Evolutionary conservation across 2,113 vertebrate species (phyloP).

Genomic region (Solea solea): DNA sequence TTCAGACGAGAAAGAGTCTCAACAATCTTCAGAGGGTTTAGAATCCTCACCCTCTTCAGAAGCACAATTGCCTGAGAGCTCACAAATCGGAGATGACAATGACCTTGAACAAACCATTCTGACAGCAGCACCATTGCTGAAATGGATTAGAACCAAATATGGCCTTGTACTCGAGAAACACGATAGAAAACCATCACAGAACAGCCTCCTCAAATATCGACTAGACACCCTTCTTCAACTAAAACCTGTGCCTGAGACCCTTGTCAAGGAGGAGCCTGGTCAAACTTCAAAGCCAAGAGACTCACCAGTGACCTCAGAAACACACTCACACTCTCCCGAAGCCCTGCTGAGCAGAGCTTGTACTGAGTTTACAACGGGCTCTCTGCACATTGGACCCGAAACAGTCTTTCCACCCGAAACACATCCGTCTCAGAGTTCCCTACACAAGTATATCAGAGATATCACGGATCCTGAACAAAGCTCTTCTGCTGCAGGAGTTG

Average conservation of each 20-base stretch:
- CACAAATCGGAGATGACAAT: neutral
- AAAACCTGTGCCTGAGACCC: neutral
- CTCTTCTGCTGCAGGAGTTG: neutral
- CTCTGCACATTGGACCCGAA: neutral
- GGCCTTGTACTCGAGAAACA: neutral
- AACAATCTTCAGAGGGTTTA: neutral
- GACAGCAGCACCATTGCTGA: neutral
- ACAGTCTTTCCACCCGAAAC: too few relatives aligned
- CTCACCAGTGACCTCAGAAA: neutral
- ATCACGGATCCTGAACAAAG: neutral
- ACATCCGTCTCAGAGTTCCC: too few relatives aligned
- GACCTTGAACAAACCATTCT: too few relatives aligned
- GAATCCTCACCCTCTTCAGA: neutral
- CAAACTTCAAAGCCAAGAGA: neutral
- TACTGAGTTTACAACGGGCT: neutral
- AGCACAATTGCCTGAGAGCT: neutral
- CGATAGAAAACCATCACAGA: neutral
- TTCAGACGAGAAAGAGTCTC: neutral
- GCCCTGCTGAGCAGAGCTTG: neutral
- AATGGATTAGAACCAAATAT: neutral
- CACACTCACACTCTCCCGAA: neutral
- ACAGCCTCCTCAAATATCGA: neutral
- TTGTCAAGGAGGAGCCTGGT: neutral
- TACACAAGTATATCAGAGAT: too few relatives aligned
- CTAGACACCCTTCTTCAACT: neutral